phyloP scores from a whole-genome alignment of 2,888 invertebrate genomes.

The Dicyrtomina minuta region DNA sequence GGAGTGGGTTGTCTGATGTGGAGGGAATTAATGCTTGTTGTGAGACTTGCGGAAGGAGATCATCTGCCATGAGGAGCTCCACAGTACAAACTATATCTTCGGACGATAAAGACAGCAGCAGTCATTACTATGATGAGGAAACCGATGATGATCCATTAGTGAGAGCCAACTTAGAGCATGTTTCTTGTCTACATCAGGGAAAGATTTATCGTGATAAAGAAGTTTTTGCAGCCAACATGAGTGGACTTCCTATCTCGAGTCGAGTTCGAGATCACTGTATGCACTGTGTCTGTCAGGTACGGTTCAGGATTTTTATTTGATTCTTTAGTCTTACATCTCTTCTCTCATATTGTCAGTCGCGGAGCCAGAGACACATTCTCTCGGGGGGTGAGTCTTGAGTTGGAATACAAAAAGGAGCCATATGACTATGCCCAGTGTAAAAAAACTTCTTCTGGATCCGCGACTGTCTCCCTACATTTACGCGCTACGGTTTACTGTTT shows the following conservation, averaged over 20 bases:
- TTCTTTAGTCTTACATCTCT: not conserved
- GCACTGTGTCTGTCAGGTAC: slow-evolving; percentile 58
- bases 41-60: slow-evolving; percentile 30
- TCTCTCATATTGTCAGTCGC: not conserved
- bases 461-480: too few species aligned
- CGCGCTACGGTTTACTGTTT: not conserved
- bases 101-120: slow-evolving; percentile 22
- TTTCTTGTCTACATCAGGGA: slow-evolving; percentile 55
- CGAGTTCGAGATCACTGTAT: slow-evolving; percentile 57
- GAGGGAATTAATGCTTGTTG: slow-evolving; percentile 24
- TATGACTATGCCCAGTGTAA: too few species aligned
- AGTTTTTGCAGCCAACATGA: slow-evolving; percentile 57
- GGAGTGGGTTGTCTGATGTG: not conserved
- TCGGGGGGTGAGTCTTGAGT: too few species aligned
- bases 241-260: slow-evolving; percentile 55
- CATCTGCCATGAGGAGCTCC: slow-evolving; percentile 13
- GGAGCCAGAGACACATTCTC: too few species aligned
- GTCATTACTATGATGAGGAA: slow-evolving; percentile 32
- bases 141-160: slow-evolving; percentile 30
- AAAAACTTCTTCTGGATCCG: too few species aligned
- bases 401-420: too few species aligned
- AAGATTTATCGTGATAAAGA: slow-evolving; percentile 57
- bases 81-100: slow-evolving; percentile 18
- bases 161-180: slow-evolving; percentile 29
- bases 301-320: slow-evolving; percentile 23